phyloP scores from a whole-genome alignment of 2,797 vertebrate species.

The Cuculus canorus region DNA sequence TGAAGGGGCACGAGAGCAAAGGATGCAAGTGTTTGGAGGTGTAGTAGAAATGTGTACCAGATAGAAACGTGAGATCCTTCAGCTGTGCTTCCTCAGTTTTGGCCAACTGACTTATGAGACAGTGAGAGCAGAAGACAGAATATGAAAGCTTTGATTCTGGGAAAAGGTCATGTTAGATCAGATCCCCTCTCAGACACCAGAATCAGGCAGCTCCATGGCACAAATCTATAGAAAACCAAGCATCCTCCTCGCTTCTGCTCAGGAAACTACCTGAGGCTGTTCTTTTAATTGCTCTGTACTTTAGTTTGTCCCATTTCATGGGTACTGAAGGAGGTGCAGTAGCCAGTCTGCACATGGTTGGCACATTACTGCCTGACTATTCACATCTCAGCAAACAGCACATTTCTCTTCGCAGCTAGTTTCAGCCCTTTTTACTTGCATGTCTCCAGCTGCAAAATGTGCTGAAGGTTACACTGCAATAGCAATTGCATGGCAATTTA shows the following conservation, averaged over 20 bases:
- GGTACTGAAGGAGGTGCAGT: not conserved
- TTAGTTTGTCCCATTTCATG: not conserved
- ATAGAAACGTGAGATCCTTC: not conserved
- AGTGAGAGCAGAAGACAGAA: not conserved
- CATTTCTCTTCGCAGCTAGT: not conserved
- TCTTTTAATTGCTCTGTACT: not conserved
- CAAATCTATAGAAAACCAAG: not conserved
- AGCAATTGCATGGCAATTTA: accelerated
- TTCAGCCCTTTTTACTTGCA: not conserved
- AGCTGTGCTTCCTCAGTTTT: not conserved
- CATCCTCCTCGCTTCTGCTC: not conserved
- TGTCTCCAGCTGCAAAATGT: not conserved
- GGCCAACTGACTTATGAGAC: not conserved
- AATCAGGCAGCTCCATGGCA: not conserved
- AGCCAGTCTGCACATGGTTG: not conserved
- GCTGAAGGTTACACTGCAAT: not conserved
- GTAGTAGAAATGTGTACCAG: not conserved
- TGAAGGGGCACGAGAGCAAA: not conserved
- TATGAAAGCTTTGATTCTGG: not conserved
- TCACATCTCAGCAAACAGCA: not conserved
- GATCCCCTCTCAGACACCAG: not conserved
- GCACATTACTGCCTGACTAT: not conserved
- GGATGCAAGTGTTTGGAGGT: not conserved
- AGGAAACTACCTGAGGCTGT: not conserved
- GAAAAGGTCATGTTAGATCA: not conserved